Evolutionary conservation across 2,797 vertebrate genomes (phyloP).

Genomic region (Gymnodraco acuticeps): DNA sequence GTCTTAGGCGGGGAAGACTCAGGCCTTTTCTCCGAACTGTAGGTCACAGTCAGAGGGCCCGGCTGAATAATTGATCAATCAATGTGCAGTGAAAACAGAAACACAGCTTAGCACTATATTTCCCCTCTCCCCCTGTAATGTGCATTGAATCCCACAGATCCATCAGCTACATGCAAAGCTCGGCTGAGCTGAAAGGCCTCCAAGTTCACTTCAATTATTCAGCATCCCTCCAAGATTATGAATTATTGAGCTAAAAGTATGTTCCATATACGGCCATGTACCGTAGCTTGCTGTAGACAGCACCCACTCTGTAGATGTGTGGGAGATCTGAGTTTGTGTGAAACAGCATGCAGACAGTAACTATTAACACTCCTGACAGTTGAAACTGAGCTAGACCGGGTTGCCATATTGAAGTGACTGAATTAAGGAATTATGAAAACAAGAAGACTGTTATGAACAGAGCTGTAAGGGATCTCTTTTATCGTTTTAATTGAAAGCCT

Average conservation of each 20-base stretch:
- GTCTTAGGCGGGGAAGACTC: slow-evolving; percentile 59
- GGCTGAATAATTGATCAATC: slow-evolving; percentile 89
- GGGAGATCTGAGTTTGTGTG: slow-evolving; percentile 68
- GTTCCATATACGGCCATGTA: slow-evolving; percentile 83
- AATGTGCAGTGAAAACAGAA: slow-evolving; percentile 85
- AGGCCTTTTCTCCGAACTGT: slow-evolving; percentile 75
- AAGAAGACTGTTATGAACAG: slow-evolving; percentile 8
- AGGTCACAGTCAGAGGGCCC: slow-evolving; percentile 84
- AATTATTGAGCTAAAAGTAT: slow-evolving; percentile 92
- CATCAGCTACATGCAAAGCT: slow-evolving; percentile 88
- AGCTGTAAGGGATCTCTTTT: too few relatives aligned
- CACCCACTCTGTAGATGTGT: slow-evolving; percentile 65
- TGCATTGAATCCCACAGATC: slow-evolving; percentile 86
- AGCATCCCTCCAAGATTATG: slow-evolving; percentile 87
- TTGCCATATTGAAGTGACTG: slow-evolving; percentile 31
- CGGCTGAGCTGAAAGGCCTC: slow-evolving; percentile 87
- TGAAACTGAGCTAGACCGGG: slow-evolving; percentile 33
- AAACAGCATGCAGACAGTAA: slow-evolving; percentile 56
- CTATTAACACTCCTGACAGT: slow-evolving; percentile 49
- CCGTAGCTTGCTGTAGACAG: slow-evolving; percentile 76
- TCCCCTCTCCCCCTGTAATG: slow-evolving; percentile 84
- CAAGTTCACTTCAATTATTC: slow-evolving; percentile 91
- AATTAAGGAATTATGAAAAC: slow-evolving; percentile 40
- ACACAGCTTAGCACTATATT: slow-evolving; percentile 89
- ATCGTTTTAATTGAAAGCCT: too few relatives aligned